These are phyloP conservation scores for Agriopis leucophaearia DNA, from an alignment of 2,888 invertebrate species.

Conservation along the genomic window DNA sequence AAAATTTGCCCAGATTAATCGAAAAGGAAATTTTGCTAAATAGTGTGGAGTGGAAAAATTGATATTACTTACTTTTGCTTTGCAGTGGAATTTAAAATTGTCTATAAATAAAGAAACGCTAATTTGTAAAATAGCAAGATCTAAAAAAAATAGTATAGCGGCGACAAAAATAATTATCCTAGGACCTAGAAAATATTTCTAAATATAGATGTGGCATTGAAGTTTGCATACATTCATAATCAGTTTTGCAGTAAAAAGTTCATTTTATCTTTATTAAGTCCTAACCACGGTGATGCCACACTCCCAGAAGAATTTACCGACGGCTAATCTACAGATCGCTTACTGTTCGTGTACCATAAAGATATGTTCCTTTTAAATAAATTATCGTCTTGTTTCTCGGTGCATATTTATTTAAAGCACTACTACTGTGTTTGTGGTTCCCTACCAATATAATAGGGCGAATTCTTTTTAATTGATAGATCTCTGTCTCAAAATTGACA, in stretches of 20 bases:
- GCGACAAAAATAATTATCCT: too few relatives aligned
- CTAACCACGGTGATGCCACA: neutral
- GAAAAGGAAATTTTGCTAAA: too few relatives aligned
- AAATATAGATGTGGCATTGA: neutral
- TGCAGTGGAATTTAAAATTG: too few relatives aligned
- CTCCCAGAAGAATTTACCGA: conserved; percentile 23
- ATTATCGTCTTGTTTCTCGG: too few relatives aligned
- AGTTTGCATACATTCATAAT: neutral
- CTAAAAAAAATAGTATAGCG: too few relatives aligned
- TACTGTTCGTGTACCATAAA: conserved; percentile 59
- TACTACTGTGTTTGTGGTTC: too few relatives aligned
- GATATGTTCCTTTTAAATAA: conserved; percentile 6
- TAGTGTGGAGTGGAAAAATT: neutral
- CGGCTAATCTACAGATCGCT: conserved; percentile 39
- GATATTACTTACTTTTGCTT: too few relatives aligned
- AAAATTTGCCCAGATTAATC: too few relatives aligned
- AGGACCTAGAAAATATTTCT: neutral
- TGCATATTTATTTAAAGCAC: too few relatives aligned
- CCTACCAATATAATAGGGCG: neutral
- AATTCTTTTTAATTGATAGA: conserved; percentile 5
- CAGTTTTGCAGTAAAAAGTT: neutral
- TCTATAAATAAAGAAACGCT: too few relatives aligned
- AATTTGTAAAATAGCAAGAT: too few relatives aligned
- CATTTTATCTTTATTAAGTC: neutral
- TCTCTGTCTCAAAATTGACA: conserved; percentile 28